Conservation (phyloP, 2,113 vertebrate species). For the Mirza zaza region DNA sequence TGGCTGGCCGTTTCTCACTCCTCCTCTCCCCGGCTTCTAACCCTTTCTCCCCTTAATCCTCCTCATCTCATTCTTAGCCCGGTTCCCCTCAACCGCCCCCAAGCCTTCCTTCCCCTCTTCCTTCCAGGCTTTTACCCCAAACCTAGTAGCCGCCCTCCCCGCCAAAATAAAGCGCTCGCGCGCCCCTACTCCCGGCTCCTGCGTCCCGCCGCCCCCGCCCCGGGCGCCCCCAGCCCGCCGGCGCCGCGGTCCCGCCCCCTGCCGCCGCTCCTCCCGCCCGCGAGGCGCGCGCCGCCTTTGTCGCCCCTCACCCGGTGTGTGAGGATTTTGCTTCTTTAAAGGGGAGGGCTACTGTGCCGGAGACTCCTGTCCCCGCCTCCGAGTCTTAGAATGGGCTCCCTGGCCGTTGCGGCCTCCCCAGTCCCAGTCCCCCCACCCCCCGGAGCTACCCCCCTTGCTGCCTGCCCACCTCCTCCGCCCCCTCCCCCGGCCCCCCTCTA, state of each 20-base stretch:
- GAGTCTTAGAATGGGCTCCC: conserved; percentile 41
- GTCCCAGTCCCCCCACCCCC: conserved; percentile 49
- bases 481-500: conserved; percentile 80
- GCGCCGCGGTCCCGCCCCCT: conserved; percentile 70
- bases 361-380: conserved; percentile 73
- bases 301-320: conserved; percentile 76
- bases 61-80: conserved; percentile 24
- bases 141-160: conserved; percentile 48
- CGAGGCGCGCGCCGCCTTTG: conserved; percentile 74
- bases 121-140: background rate
- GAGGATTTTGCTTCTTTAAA: conserved; percentile 67
- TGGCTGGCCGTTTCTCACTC: conserved; percentile 37
- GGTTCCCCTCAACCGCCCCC: background rate
- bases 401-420: conserved; percentile 5
- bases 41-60: conserved; percentile 56
- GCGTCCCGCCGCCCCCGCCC: conserved; percentile 60
- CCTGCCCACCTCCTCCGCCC: conserved; percentile 47
- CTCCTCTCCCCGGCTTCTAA: conserved; percentile 37
- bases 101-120: background rate
- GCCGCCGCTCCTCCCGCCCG: conserved; percentile 68
- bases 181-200: conserved; percentile 28
- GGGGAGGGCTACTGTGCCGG: conserved; percentile 57
- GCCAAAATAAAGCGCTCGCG: conserved; percentile 47
- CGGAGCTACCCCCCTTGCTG: conserved; percentile 29
- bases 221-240: conserved; percentile 55